Evolutionary conservation across 2,888 invertebrate species (phyloP).

Genomic region (Tinea trinotella): DNA sequence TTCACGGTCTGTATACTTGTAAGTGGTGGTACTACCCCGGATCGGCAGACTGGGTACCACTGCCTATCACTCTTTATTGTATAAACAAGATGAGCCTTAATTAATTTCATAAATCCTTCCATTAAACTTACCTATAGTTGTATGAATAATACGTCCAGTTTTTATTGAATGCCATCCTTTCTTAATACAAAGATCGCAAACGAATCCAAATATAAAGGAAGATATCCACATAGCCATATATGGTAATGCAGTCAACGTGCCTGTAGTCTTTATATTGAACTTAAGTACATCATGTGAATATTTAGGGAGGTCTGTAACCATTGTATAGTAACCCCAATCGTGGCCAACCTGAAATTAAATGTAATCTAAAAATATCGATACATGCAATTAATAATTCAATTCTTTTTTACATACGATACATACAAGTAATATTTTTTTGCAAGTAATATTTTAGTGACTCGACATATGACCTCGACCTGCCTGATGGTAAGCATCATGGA

Average conservation of each 20-base stretch:
- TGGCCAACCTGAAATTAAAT: slow-evolving; percentile 48
- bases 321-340: slow-evolving; percentile 80
- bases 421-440: too few species aligned
- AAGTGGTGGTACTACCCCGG: too few species aligned
- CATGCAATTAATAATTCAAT: neutral
- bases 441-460: too few species aligned
- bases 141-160: slow-evolving; percentile 76
- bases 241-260: slow-evolving; percentile 75
- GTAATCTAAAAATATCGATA: slow-evolving; percentile 1
- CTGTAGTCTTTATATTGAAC: slow-evolving; percentile 75
- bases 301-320: slow-evolving; percentile 80
- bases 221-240: slow-evolving; percentile 78
- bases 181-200: slow-evolving; percentile 78
- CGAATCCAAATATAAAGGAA: slow-evolving; percentile 74
- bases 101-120: too few species aligned
- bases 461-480: too few species aligned
- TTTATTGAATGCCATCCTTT: slow-evolving; percentile 73
- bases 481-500: too few species aligned
- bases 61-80: too few species aligned
- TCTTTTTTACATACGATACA: too few species aligned
- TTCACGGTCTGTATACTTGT: too few species aligned
- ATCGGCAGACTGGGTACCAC: too few species aligned
- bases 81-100: too few species aligned
- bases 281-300: slow-evolving; percentile 77
- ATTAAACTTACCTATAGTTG: slow-evolving; percentile 72